Percentiles rank a stretch among this genome's conserved stretches.
Evolutionary conservation across 2,797 vertebrate genomes (phyloP).

Genomic region (Characodon lateralis): DNA sequence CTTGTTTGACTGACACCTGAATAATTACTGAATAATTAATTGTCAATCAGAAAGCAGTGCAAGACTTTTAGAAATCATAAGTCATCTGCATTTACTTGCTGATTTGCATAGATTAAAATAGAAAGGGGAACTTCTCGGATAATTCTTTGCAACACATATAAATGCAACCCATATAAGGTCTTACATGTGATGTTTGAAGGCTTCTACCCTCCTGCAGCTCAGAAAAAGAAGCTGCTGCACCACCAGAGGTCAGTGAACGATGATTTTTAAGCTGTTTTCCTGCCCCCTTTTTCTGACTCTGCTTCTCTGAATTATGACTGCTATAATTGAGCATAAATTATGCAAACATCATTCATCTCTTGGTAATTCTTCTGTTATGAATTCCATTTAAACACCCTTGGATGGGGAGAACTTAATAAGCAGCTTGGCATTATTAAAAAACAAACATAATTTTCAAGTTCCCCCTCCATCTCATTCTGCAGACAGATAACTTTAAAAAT

Average conservation of each 20-base stretch:
- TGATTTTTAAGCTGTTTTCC: constrained; percentile 8
- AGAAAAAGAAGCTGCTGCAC: neutral
- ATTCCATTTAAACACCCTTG: neutral
- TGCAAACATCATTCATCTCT: constrained; percentile 35
- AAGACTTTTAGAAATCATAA: constrained; percentile 3
- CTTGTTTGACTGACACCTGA: neutral
- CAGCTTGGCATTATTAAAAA: constrained; percentile 11
- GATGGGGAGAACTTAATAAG: constrained; percentile 17
- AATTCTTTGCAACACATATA: neutral
- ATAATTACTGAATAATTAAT: neutral
- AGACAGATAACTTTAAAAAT: constrained; percentile 10
- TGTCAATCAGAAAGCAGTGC: neutral
- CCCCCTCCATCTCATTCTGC: neutral
- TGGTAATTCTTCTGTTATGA: constrained; percentile 27
- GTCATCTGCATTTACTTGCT: constrained; percentile 2
- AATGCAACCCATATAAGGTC: constrained; percentile 1
- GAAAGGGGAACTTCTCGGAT: neutral
- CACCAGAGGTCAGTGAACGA: constrained; percentile 47
- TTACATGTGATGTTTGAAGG: neutral
- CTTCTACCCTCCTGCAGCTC: neutral
- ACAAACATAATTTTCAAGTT: constrained; percentile 10
- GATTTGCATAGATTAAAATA: neutral
- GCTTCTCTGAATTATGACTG: neutral
- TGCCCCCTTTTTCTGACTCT: neutral
- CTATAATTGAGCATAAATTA: constrained; percentile 37